Evolutionary conservation across 2,113 vertebrate genomes (phyloP).

Genomic region (Eidolon helvum): DNA sequence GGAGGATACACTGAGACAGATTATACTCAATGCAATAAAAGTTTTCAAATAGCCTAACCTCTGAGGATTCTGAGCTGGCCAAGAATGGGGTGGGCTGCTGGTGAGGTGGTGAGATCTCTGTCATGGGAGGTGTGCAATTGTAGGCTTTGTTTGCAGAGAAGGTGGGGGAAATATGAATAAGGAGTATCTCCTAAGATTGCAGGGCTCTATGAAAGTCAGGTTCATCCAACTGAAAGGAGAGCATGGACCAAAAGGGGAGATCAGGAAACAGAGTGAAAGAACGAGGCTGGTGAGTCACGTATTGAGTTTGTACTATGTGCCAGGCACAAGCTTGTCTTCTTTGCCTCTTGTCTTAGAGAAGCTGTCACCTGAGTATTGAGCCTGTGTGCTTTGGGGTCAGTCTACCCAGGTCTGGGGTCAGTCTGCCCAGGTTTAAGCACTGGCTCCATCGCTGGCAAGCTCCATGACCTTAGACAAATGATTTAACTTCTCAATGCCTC

Average conservation of each 20-base stretch:
- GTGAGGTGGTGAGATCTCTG: neutral
- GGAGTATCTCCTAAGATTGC: fast-evolving
- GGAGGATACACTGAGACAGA: neutral
- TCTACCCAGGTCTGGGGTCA: no score
- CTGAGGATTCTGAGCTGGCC: neutral
- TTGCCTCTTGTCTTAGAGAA: neutral
- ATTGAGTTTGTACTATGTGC: neutral
- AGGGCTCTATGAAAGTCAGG: neutral
- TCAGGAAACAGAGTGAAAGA: neutral
- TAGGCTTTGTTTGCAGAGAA: neutral
- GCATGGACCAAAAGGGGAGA: neutral
- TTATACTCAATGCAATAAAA: neutral
- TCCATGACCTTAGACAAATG: neutral
- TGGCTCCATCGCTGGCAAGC: neutral
- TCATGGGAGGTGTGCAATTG: fast-evolving
- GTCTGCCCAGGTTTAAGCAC: neutral
- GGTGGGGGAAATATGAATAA: neutral
- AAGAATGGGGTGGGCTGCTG: neutral
- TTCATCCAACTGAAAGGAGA: neutral
- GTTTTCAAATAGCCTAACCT: neutral
- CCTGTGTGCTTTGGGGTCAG: neutral
- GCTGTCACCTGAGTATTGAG: fast-evolving
- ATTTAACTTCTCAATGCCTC: neutral
- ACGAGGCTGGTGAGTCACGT: neutral
- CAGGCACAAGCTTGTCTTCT: neutral